These are phyloP conservation scores for Pampus argenteus DNA, from an alignment of 2,797 vertebrate genomes.

Conservation along the genomic window DNA sequence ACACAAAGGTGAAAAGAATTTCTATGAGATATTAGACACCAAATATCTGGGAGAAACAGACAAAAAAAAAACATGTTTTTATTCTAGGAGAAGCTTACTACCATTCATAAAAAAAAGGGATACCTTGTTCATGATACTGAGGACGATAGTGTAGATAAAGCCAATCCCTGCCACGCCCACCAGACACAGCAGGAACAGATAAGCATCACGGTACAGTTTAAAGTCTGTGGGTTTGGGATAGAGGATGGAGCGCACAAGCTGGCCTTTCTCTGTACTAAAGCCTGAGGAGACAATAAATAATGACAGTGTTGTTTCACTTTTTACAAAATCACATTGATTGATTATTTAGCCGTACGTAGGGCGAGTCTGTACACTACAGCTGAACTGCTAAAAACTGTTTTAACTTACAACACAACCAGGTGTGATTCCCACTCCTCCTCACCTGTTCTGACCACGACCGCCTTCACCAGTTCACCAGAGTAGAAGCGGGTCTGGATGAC, in stretches of 20 bases:
- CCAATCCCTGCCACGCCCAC: conserved; percentile 93
- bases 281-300: conserved; percentile 75
- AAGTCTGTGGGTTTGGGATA: conserved; percentile 98
- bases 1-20: not conserved
- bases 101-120: not conserved
- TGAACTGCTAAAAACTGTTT: not conserved
- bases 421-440: conserved; percentile 6
- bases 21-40: not conserved
- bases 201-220: conserved; percentile 96
- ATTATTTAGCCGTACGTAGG: not conserved
- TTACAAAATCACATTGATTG: not conserved
- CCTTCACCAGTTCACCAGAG: conserved; percentile 92
- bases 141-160: conserved; percentile 92
- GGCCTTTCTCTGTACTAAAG: conserved; percentile 96
- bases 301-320: not conserved
- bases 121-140: conserved; percentile 92
- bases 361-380: not conserved
- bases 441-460: conserved; percentile 95
- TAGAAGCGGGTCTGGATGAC: conserved; percentile 98
- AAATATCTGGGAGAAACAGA: not conserved
- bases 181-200: conserved; percentile 93
- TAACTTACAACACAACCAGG: fast-evolving
- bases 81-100: too few relatives aligned
- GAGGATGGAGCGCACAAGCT: conserved; percentile 94
- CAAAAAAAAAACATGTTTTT: too few relatives aligned